phyloP scores from a whole-genome alignment of 2,113 vertebrate genomes.

The Sprattus sprattus region DNA sequence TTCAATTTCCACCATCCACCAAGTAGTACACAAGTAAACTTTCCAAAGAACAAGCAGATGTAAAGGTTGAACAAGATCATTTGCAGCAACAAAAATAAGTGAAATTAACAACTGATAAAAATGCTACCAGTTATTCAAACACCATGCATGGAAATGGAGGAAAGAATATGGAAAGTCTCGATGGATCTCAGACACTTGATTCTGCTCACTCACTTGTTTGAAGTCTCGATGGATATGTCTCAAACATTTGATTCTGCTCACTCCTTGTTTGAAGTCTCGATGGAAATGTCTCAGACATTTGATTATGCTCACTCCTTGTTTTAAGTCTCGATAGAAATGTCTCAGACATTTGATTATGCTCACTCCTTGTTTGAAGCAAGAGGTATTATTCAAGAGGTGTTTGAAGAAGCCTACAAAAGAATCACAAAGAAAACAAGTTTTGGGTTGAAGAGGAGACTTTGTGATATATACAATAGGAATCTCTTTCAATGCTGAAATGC shows the following conservation, averaged over 20 bases:
- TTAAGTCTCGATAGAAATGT: not conserved
- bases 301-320: not conserved
- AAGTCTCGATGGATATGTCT: not conserved
- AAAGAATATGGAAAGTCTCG: not conserved
- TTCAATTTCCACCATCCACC: conserved; percentile 34
- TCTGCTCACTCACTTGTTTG: not conserved
- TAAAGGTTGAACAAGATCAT: not conserved
- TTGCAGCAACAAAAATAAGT: too few relatives aligned
- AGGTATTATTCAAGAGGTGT: conserved; percentile 16
- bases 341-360: not conserved
- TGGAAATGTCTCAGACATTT: not conserved
- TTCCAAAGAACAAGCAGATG: not conserved
- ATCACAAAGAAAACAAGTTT: conserved; percentile 18
- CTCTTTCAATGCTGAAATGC: conserved; percentile 19
- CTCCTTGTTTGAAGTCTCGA: not conserved
- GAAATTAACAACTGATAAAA: too few relatives aligned
- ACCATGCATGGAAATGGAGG: not conserved
- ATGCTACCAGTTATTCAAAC: too few relatives aligned
- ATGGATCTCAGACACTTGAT: not conserved
- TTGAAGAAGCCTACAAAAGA: not conserved
- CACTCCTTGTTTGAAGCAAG: not conserved
- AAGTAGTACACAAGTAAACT: not conserved
- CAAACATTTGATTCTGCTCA: not conserved
- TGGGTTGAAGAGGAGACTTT: conserved; percentile 12
- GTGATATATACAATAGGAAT: conserved; percentile 1